phyloP scores from a whole-genome alignment of 2,888 invertebrate species.

The Pachymerium ferrugineum region DNA sequence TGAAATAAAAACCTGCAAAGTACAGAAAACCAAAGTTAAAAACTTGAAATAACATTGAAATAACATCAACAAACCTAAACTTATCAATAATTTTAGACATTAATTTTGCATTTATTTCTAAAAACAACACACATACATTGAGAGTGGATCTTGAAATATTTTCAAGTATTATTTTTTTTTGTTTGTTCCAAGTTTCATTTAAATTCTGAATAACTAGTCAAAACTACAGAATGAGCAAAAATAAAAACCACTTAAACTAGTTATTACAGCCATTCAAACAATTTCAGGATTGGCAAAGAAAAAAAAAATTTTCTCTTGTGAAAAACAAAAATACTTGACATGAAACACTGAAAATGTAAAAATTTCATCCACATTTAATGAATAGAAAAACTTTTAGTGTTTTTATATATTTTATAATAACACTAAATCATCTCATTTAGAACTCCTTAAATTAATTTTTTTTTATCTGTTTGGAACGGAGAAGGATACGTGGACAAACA shows the following conservation, averaged over 20 bases:
- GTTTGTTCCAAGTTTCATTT: not conserved
- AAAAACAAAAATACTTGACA: not conserved
- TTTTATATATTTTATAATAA: not conserved
- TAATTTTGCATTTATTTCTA: not conserved
- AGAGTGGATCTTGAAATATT: not conserved
- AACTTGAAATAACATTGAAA: too few species aligned
- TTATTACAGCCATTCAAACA: too few species aligned
- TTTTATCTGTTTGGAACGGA: too few species aligned
- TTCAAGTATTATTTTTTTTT: too few species aligned
- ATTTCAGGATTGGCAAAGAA: too few species aligned
- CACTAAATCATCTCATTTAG: not conserved
- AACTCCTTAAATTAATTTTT: too few species aligned
- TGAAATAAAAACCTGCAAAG: too few species aligned
- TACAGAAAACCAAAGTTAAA: too few species aligned
- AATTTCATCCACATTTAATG: not conserved
- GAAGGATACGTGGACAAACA: too few species aligned
- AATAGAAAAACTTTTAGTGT: too few species aligned
- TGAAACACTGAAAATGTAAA: not conserved
- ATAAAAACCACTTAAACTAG: not conserved
- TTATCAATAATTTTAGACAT: not conserved
- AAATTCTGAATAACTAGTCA: not conserved
- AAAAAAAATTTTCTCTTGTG: too few species aligned
- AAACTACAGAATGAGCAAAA: not conserved
- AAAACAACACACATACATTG: not conserved
- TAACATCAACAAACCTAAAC: not conserved